These are phyloP conservation scores for Patella depressa DNA, from an alignment of 2,888 invertebrate species.

Conservation along the genomic window DNA sequence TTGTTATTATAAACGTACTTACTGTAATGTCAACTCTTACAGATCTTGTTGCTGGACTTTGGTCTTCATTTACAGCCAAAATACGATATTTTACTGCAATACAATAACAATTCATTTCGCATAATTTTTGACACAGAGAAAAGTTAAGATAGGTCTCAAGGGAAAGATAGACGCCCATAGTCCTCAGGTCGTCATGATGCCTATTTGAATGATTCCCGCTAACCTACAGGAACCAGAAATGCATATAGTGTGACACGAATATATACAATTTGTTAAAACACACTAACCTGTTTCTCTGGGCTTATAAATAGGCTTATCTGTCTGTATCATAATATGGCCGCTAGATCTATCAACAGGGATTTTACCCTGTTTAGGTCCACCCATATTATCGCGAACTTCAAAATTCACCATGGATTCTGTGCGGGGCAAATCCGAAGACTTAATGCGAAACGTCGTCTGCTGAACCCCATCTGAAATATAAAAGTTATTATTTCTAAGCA, in stretches of 20 bases:
- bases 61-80: conserved; percentile 4
- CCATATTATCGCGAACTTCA: no score
- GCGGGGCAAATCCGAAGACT: no score
- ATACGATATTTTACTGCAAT: not conserved
- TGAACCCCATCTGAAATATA: no score
- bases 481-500: no score
- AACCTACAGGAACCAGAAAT: not conserved
- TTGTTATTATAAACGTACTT: not conserved
- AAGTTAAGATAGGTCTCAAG: no score
- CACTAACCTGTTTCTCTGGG: not conserved
- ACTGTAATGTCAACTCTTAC: not conserved
- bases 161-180: no score
- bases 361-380: not conserved
- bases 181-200: not conserved
- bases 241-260: not conserved
- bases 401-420: no score
- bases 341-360: not conserved
- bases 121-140: no score
- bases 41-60: not conserved
- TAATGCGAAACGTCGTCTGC: no score
- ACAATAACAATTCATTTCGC: not conserved
- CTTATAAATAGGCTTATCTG: not conserved
- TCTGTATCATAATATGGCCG: not conserved
- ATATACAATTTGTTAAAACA: not conserved
- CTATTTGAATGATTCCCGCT: not conserved